A percentile compares a stretch with the other conserved stretches of the same genome.
Evolutionary conservation across 2,888 invertebrate species (phyloP).

Genomic region (Alcis repandata): DNA sequence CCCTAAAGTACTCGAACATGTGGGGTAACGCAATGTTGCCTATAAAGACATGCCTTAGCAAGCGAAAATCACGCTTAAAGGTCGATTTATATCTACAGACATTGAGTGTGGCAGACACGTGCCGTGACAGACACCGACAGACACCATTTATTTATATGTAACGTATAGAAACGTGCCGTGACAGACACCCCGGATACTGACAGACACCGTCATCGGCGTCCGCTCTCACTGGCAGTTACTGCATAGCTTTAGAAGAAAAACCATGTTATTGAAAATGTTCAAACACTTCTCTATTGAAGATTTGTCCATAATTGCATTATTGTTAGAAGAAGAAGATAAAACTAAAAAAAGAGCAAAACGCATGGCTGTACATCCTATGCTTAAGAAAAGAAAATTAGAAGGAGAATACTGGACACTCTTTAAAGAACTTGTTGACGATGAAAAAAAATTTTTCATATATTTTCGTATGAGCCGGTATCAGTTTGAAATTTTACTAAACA

Average conservation of each 20-base stretch:
- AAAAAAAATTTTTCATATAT: conserved; percentile 34
- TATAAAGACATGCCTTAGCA: too few relatives aligned
- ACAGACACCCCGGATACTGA: conserved; percentile 32
- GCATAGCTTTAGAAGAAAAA: conserved; percentile 34
- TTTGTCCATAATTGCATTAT: conserved; percentile 39
- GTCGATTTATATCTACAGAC: conserved; percentile 25
- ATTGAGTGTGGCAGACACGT: conserved; percentile 27
- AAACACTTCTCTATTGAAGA: conserved; percentile 40
- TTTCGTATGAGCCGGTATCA: conserved; percentile 37
- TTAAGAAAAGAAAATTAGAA: conserved; percentile 39
- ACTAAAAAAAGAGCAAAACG: conserved; percentile 39
- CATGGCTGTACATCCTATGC: conserved; percentile 36
- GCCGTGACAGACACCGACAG: conserved; percentile 21
- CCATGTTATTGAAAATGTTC: conserved; percentile 33
- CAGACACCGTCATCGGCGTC: conserved; percentile 40
- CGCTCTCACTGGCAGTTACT: conserved; percentile 38
- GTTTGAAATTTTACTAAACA: conserved; percentile 38
- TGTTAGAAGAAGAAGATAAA: conserved; percentile 40
- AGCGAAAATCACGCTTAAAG: too few relatives aligned
- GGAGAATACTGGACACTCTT: conserved; percentile 37
- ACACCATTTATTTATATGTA: not conserved
- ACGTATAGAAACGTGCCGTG: not conserved
- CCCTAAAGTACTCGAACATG: too few relatives aligned
- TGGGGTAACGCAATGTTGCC: too few relatives aligned
- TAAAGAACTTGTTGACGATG: conserved; percentile 37